Percentiles rank a stretch among this genome's conserved stretches.
phyloP scores from a whole-genome alignment of 2,888 invertebrate species.

The Miltochrista miniata region DNA sequence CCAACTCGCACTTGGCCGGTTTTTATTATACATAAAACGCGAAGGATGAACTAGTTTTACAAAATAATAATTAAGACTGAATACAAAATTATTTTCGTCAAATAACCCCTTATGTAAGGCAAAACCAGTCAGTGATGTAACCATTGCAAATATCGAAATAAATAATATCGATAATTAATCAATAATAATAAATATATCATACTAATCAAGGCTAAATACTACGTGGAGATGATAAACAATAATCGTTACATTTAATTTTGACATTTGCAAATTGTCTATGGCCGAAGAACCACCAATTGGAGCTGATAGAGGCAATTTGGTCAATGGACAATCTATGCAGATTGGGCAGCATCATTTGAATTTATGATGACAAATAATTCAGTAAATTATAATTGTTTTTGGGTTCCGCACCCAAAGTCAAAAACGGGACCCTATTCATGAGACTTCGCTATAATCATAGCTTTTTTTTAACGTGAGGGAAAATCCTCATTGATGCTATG shows the following conservation, averaged over 20 bases:
- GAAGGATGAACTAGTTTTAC: no score
- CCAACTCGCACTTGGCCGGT: no score
- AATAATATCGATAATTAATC: not conserved
- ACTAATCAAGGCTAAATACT: no score
- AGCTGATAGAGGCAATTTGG: conserved; percentile 13
- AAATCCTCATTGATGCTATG: no score
- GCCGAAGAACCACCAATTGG: conserved; percentile 11
- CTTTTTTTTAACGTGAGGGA: no score
- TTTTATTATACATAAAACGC: no score
- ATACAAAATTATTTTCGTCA: no score
- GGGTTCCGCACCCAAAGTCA: no score
- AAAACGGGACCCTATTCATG: no score
- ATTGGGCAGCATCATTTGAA: conserved; percentile 12
- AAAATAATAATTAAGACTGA: no score
- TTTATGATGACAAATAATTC: conserved; percentile 17
- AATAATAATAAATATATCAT: not conserved
- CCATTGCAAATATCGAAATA: not conserved
- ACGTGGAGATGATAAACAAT: not conserved
- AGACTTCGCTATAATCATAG: no score
- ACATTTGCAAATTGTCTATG: conserved; percentile 1
- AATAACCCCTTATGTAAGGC: no score
- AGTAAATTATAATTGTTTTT: conserved; percentile 10
- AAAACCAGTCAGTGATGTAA: not conserved
- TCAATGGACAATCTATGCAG: conserved; percentile 16
- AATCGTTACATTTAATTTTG: conserved; percentile 4